Evolutionary conservation across 2,888 invertebrate species (phyloP).

Genomic region (Lymantria monacha): DNA sequence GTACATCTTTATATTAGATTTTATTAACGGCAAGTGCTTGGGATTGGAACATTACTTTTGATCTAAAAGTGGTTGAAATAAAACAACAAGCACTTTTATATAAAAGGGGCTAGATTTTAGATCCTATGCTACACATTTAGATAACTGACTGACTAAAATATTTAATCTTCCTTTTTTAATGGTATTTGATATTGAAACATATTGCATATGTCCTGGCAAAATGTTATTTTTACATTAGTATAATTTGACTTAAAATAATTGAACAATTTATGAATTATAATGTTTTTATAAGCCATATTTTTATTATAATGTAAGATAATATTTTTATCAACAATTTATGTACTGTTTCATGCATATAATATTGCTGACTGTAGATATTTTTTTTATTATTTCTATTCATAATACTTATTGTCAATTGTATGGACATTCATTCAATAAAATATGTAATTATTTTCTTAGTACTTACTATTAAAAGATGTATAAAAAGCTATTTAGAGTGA

Average conservation of each 20-base stretch:
- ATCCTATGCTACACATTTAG: too few species aligned
- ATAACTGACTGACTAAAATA: too few species aligned
- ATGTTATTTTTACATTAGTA: too few species aligned
- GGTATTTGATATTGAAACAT: too few species aligned
- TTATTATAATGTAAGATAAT: background rate
- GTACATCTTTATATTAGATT: constrained; percentile 4
- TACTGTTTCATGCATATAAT: constrained; percentile 1
- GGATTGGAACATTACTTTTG: background rate
- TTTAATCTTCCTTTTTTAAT: too few species aligned
- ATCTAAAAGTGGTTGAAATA: constrained; percentile 13
- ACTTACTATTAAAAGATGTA: constrained; percentile 31
- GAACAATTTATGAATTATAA: too few species aligned
- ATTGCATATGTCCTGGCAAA: too few species aligned
- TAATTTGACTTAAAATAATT: too few species aligned
- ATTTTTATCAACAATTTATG: constrained; percentile 8
- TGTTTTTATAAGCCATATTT: background rate
- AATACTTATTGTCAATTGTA: constrained; percentile 4
- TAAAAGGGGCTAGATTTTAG: too few species aligned
- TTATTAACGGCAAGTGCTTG: background rate
- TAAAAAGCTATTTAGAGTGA: constrained; percentile 18
- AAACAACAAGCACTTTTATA: too few species aligned
- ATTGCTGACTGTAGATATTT: constrained; percentile 15
- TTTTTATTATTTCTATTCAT: constrained; percentile 4
- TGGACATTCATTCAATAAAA: constrained; percentile 10
- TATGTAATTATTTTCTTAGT: constrained; percentile 24